A percentile compares a stretch with the other conserved stretches of the same genome.
Conservation (phyloP, 1,140 invertebrate species). For the Parasteatoda tepidariorum region DNA sequence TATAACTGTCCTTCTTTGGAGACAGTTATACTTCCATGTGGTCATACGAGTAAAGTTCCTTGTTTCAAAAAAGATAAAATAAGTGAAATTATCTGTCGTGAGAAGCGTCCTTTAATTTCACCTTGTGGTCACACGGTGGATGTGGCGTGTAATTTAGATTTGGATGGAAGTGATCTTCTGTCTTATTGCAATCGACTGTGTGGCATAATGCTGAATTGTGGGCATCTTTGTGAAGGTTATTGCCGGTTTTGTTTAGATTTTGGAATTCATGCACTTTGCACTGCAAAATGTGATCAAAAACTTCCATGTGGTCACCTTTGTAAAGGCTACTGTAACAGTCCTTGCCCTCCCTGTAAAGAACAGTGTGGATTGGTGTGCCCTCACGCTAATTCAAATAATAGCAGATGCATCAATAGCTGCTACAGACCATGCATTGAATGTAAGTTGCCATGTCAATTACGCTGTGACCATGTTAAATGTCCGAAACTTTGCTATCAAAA, state of each 20-base stretch:
- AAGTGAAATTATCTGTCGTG: neutral
- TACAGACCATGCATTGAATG: slow-evolving; percentile 30
- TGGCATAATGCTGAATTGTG: slow-evolving; percentile 41
- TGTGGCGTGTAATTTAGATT: slow-evolving; percentile 25
- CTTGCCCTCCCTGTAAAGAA: slow-evolving; percentile 67
- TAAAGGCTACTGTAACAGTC: slow-evolving; percentile 51
- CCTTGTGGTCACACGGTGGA: slow-evolving; percentile 55
- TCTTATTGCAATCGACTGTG: slow-evolving; percentile 32
- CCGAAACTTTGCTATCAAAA: neutral
- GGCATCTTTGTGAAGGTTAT: slow-evolving; percentile 35
- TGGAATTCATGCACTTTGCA: slow-evolving; percentile 66
- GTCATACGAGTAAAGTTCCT: slow-evolving; percentile 23
- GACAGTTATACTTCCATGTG: slow-evolving; percentile 29
- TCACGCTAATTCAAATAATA: neutral
- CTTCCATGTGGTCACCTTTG: slow-evolving; percentile 73
- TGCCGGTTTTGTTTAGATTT: slow-evolving; percentile 19
- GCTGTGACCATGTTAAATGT: slow-evolving; percentile 14
- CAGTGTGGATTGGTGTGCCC: slow-evolving; percentile 64
- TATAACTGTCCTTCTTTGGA: slow-evolving; percentile 18
- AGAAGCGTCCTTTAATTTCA: neutral
- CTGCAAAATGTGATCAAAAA: slow-evolving; percentile 68
- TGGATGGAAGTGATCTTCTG: slow-evolving; percentile 9
- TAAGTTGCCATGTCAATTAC: neutral
- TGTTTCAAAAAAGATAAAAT: slow-evolving; percentile 16
- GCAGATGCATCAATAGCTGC: slow-evolving; percentile 20